Evolutionary conservation across 1,140 invertebrate genomes (phyloP).

Genomic region (Pinna nobilis): DNA sequence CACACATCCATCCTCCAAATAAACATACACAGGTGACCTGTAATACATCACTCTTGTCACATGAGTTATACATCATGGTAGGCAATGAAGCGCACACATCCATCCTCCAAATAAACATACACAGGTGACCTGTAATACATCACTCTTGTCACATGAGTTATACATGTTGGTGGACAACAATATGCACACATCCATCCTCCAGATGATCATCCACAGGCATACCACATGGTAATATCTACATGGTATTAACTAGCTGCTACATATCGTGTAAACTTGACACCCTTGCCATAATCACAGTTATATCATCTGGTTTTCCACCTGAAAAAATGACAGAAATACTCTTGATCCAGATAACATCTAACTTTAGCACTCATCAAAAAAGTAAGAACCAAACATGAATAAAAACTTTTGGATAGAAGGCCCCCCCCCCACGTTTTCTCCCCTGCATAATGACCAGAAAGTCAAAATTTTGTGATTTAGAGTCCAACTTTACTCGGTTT

Average conservation of each 20-base stretch:
- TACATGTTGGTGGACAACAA: not conserved
- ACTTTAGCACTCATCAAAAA: no score
- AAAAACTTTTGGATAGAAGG: no score
- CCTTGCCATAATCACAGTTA: slow-evolving; percentile 89
- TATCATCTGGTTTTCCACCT: slow-evolving; percentile 98
- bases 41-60: not conserved
- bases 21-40: not conserved
- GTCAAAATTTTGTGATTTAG: no score
- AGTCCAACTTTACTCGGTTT: no score
- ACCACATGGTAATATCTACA: slow-evolving; percentile 7
- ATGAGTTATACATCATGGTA: not conserved
- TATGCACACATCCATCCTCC: not conserved
- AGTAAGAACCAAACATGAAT: no score
- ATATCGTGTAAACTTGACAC: slow-evolving; percentile 51
- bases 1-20: no score
- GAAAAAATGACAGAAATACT: slow-evolving; percentile 74
- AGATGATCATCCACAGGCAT: not conserved
- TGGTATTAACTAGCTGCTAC: slow-evolving; percentile 7
- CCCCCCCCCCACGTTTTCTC: no score
- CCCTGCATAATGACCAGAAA: no score
- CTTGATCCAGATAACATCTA: no score
- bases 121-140: not conserved
- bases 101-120: no score
- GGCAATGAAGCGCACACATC: not conserved
- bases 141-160: not conserved